phyloP scores from a whole-genome alignment of 35 echinoderm and acorn worm genomes.

The Heliocidaris erythrogramma region DNA sequence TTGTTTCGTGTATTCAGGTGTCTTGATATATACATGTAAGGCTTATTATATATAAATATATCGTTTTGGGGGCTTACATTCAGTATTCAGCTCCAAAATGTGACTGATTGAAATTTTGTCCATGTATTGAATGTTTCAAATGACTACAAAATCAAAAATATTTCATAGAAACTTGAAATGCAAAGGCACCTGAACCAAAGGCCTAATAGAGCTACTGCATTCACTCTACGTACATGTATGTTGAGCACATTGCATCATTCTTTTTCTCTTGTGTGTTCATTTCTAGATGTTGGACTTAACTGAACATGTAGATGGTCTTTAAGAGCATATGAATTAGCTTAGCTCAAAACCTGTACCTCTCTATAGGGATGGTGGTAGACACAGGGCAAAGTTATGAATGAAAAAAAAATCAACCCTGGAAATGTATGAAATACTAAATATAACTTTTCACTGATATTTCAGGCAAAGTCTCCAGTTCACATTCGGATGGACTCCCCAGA shows the following conservation, averaged over 20 bases:
- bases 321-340: slow-evolving; percentile 25
- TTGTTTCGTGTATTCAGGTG: neutral
- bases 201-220: slow-evolving; percentile 28
- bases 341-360: neutral
- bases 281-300: neutral
- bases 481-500: neutral
- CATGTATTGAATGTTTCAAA: neutral
- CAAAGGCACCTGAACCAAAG: neutral
- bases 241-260: neutral
- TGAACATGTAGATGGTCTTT: neutral
- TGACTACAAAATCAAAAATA: slow-evolving; percentile 24
- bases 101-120: slow-evolving; percentile 21
- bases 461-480: slow-evolving; percentile 34
- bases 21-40: neutral
- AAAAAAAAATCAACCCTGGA: neutral
- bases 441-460: slow-evolving; percentile 22
- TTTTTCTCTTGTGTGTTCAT: slow-evolving; percentile 37
- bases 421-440: neutral
- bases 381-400: neutral
- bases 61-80: neutral
- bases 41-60: neutral
- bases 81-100: slow-evolving; percentile 21
- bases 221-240: slow-evolving; percentile 24
- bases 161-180: slow-evolving; percentile 5
- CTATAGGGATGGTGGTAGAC: slow-evolving; percentile 24